These are phyloP conservation scores for Hoplias malabaricus DNA, from an alignment of 2,113 vertebrate species.

Conservation along the genomic window DNA sequence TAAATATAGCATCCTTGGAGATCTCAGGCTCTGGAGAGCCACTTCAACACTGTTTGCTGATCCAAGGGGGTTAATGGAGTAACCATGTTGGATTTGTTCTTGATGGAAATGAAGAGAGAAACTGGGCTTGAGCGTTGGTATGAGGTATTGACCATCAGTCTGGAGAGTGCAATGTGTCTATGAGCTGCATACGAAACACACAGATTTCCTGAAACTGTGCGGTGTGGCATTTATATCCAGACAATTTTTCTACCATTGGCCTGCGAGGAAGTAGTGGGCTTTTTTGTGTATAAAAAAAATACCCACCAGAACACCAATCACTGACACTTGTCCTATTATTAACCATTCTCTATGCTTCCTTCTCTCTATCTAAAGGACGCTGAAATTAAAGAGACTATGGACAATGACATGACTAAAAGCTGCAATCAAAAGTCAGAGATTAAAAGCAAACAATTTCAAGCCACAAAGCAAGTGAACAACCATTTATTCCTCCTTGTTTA, in stretches of 20 bases:
- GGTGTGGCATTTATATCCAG: too few relatives aligned
- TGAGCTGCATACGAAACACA: too few relatives aligned
- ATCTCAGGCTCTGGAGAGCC: too few relatives aligned
- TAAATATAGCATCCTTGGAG: too few relatives aligned
- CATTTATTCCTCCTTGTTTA: neutral
- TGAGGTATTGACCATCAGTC: too few relatives aligned
- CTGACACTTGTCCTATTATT: neutral
- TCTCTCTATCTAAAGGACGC: neutral
- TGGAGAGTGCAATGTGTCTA: too few relatives aligned
- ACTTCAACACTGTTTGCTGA: too few relatives aligned
- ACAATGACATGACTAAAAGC: neutral
- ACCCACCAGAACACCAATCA: neutral
- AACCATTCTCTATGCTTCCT: neutral
- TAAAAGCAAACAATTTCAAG: conserved; percentile 12
- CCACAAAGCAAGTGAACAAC: conserved; percentile 9
- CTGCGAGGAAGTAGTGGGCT: neutral
- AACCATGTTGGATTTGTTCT: too few relatives aligned
- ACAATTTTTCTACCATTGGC: neutral
- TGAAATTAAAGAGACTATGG: neutral
- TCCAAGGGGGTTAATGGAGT: too few relatives aligned
- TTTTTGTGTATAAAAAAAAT: neutral
- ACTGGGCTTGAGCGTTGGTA: too few relatives aligned
- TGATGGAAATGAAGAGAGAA: too few relatives aligned
- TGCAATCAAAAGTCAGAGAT: neutral
- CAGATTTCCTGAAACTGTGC: too few relatives aligned